Percentiles rank a stretch among this genome's conserved stretches.
These are phyloP conservation scores for Drosophila paramelanica DNA, from an alignment of 2,888 invertebrate species.

Conservation along the genomic window DNA sequence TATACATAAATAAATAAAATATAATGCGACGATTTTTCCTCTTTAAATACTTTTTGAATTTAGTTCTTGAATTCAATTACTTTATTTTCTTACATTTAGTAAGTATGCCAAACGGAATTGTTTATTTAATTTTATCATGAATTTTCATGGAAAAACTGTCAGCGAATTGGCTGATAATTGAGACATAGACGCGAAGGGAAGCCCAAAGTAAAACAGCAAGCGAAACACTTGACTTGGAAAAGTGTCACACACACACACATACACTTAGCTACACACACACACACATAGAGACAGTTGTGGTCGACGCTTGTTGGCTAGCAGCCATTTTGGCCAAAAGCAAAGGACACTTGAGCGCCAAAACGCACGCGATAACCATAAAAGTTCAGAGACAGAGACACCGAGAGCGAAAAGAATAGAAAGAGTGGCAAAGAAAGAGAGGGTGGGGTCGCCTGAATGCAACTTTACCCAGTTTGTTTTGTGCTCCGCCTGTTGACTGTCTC, in stretches of 20 bases:
- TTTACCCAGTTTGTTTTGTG: constrained; percentile 44
- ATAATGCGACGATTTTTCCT: background rate
- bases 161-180: constrained; percentile 47
- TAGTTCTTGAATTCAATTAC: background rate
- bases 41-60: background rate
- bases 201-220: constrained; percentile 14
- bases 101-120: background rate
- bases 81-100: background rate
- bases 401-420: constrained; percentile 18
- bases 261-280: background rate
- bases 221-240: constrained; percentile 43
- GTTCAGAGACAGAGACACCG: constrained; percentile 34
- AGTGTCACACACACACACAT: constrained; percentile 22
- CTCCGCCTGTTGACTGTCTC: constrained; percentile 4
- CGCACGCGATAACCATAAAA: constrained; percentile 55
- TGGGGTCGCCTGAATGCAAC: constrained; percentile 18
- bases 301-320: constrained; percentile 48
- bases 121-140: constrained; percentile 27
- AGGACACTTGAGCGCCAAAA: constrained; percentile 48
- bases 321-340: constrained; percentile 51
- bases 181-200: constrained; percentile 24
- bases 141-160: constrained; percentile 35
- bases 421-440: constrained; percentile 9
- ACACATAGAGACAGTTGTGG: constrained; percentile 19
- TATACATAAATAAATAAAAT: background rate